Conservation (phyloP, 2,888 invertebrate species). For the Ypsolopha scabrella region DNA sequence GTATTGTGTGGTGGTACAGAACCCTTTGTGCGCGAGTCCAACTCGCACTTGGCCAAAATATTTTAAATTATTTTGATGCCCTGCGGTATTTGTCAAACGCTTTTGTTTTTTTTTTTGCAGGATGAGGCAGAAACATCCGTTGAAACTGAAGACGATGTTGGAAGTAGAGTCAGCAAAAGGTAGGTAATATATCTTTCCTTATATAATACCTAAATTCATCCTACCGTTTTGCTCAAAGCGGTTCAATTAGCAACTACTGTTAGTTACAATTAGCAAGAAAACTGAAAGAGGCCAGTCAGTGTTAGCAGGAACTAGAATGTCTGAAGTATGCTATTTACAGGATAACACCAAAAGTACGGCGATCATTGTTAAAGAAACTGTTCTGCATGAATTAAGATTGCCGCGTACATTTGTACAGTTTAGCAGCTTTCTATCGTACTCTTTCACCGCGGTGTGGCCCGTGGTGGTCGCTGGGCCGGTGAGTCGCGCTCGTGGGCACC, state of each 20-base stretch:
- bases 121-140: slow-evolving; percentile 54
- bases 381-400: not conserved
- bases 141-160: slow-evolving; percentile 56
- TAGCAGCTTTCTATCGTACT: not conserved
- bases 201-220: no score
- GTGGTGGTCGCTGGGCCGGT: not conserved
- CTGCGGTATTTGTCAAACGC: not conserved
- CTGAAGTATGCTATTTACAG: not conserved
- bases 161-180: slow-evolving; percentile 53
- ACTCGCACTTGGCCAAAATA: no score
- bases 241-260: not conserved
- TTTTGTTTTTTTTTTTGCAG: slow-evolving; percentile 28
- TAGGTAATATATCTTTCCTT: slow-evolving; percentile 22
- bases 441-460: not conserved
- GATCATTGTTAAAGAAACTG: no score
- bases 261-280: not conserved
- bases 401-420: not conserved
- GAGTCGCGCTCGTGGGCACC: slow-evolving; percentile 4
- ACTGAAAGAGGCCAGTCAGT: not conserved
- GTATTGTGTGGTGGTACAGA: no score
- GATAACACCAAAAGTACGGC: no score
- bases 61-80: not conserved
- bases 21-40: no score
- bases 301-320: not conserved
- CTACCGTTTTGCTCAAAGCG: no score